A percentile compares a stretch with the other conserved stretches of the same genome.
Evolutionary conservation across 2,797 vertebrate genomes (phyloP).

Genomic region (Valencia hispanica): DNA sequence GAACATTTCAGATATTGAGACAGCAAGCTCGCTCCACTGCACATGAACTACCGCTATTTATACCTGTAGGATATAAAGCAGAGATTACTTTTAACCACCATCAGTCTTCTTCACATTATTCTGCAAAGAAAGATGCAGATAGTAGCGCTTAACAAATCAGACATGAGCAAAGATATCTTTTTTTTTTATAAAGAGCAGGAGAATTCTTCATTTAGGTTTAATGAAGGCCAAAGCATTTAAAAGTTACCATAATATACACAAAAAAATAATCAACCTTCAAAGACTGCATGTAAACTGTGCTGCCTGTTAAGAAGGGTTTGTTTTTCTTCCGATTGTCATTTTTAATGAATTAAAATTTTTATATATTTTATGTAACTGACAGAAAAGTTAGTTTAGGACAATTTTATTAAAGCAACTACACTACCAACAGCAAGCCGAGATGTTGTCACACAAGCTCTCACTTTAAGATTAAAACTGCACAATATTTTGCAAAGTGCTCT

Average conservation of each 20-base stretch:
- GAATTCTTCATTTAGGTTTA: not conserved
- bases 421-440: not conserved
- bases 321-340: too few species aligned
- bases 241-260: not conserved
- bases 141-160: conserved; percentile 3
- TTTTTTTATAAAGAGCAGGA: too few species aligned
- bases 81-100: not conserved
- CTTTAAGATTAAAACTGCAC: too few species aligned
- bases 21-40: not conserved
- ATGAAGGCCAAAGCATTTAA: not conserved
- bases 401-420: not conserved
- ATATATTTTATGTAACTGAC: too few species aligned
- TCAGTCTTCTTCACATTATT: not conserved
- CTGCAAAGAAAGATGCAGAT: conserved; percentile 1
- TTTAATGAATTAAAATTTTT: too few species aligned
- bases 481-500: too few species aligned
- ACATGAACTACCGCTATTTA: not conserved
- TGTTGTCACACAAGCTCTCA: not conserved
- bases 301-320: too few species aligned
- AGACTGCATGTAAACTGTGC: not conserved
- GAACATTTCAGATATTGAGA: not conserved
- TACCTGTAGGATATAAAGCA: not conserved
- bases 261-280: not conserved
- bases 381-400: too few species aligned
- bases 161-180: too few species aligned